Conservation (phyloP, 2,113 vertebrate genomes). For the Capra hircus region DNA sequence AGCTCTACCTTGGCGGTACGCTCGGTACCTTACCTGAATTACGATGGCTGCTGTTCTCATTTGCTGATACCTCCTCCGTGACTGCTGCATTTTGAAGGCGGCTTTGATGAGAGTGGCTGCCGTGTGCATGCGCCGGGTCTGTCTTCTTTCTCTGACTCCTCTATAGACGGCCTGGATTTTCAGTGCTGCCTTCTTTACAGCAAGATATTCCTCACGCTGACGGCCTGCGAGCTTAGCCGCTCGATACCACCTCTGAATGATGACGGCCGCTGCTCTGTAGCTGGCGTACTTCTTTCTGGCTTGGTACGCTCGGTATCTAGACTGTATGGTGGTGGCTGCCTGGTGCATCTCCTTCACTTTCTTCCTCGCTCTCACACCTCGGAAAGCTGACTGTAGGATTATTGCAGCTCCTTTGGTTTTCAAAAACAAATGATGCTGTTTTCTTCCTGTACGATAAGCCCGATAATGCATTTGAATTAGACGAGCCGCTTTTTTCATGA, state of each 20-base stretch:
- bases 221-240: conserved; percentile 46
- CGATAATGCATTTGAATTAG: conserved; percentile 84
- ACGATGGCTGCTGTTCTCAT: conserved; percentile 80
- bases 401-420: conserved; percentile 73
- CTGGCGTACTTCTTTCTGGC: conserved; percentile 75
- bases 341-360: conserved; percentile 64
- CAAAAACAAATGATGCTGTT: conserved; percentile 70
- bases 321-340: conserved; percentile 85
- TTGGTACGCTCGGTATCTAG: conserved; percentile 78
- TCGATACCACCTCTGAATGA: conserved; percentile 84
- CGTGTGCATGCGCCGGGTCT: conserved; percentile 68
- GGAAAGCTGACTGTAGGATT: conserved; percentile 84
- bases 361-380: conserved; percentile 81
- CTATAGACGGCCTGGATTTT: conserved; percentile 85
- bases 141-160: conserved; percentile 78
- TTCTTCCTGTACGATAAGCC: conserved; percentile 73
- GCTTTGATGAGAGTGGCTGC: conserved; percentile 87
- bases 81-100: conserved; percentile 79
- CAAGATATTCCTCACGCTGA: conserved; percentile 77
- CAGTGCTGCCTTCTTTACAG: conserved; percentile 75
- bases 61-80: conserved; percentile 75
- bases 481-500: conserved; percentile 75
- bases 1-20: conserved; percentile 63
- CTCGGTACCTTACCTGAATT: conserved; percentile 85
- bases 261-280: conserved; percentile 74